phyloP scores from a whole-genome alignment of 2,113 vertebrate genomes.

The Colinus virginianus region DNA sequence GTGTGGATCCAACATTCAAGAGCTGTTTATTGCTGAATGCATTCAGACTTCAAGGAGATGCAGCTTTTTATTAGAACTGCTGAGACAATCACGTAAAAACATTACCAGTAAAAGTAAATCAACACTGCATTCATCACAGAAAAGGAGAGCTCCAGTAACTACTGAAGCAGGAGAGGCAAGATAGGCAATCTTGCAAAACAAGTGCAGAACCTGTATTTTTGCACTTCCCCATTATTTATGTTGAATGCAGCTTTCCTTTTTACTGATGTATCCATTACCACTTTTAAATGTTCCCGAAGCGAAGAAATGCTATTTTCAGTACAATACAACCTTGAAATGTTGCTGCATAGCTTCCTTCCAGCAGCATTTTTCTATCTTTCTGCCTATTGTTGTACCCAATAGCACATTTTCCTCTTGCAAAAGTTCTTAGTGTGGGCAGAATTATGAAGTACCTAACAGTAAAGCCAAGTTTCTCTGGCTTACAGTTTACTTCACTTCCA shows the following conservation, averaged over 20 bases:
- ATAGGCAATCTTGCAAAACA: neutral
- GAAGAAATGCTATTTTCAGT: neutral
- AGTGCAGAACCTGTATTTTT: neutral
- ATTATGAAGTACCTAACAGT: rapidly evolving
- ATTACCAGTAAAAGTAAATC: neutral
- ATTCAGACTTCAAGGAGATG: neutral
- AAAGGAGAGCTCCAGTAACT: neutral
- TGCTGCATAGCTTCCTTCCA: neutral
- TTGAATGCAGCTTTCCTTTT: neutral
- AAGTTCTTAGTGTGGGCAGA: neutral
- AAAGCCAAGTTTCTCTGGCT: neutral
- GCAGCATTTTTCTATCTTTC: rapidly evolving
- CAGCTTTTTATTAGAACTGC: neutral
- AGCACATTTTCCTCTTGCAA: neutral
- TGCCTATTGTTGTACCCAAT: neutral
- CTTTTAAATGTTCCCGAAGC: neutral
- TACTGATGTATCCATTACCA: neutral
- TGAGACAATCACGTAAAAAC: neutral
- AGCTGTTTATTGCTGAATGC: neutral
- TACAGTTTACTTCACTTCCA: neutral
- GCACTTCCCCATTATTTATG: neutral
- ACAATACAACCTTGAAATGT: neutral
- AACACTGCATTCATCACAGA: neutral
- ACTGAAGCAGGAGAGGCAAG: rapidly evolving
- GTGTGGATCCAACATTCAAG: neutral